phyloP scores from a whole-genome alignment of 2,113 vertebrate species.

The Pogonocichla stellata region DNA sequence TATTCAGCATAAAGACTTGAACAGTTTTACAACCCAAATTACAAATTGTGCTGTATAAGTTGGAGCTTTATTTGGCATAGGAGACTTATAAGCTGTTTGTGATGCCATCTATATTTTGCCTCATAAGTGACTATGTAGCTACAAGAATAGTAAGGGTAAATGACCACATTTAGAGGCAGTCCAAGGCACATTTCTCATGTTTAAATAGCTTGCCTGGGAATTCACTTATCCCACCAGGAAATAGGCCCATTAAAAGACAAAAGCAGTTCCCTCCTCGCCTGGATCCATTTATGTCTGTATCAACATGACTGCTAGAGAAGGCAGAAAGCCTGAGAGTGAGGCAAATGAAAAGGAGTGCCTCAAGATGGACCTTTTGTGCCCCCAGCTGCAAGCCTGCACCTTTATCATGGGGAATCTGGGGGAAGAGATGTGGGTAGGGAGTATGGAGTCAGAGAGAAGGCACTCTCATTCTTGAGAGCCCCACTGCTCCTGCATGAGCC shows the following conservation, averaged over 20 bases:
- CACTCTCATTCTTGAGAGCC: neutral
- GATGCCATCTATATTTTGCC: neutral
- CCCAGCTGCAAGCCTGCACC: neutral
- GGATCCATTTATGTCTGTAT: neutral
- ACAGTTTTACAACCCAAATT: neutral
- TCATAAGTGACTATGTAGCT: neutral
- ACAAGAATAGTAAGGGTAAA: neutral
- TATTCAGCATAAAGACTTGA: neutral
- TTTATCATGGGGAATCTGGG: neutral
- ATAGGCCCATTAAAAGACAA: neutral
- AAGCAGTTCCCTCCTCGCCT: neutral
- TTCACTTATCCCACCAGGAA: neutral
- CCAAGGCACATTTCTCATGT: neutral
- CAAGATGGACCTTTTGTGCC: neutral
- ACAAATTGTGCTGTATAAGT: neutral
- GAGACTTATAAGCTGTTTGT: neutral
- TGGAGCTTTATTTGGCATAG: neutral
- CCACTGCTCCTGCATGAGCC: neutral
- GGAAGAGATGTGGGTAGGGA: neutral
- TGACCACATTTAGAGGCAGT: neutral
- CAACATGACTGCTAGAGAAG: rapidly evolving
- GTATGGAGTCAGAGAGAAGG: neutral
- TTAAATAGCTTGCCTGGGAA: neutral
- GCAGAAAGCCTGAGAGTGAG: neutral
- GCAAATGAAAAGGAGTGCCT: neutral